Conservation (phyloP, 2,113 vertebrate genomes). For the Gopherus flavomarginatus region DNA sequence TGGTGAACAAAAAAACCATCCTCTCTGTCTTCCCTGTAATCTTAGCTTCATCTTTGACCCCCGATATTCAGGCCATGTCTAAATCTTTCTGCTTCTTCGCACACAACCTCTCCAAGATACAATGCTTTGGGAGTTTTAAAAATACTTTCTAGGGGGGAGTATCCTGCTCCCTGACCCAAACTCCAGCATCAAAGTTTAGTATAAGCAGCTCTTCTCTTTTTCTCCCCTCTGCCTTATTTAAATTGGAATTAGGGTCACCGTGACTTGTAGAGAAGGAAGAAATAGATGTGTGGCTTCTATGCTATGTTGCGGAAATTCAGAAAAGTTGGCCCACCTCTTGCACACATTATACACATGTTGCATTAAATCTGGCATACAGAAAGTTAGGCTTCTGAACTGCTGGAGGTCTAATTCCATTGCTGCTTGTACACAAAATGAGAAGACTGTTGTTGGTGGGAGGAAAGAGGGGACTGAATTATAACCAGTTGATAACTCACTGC, state of each 20-base stretch:
- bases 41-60: background rate
- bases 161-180: background rate
- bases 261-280: background rate
- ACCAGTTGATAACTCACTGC: constrained; percentile 3
- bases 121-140: background rate
- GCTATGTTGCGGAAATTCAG: constrained; percentile 19
- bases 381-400: constrained; percentile 12
- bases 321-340: background rate
- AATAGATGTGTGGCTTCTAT: background rate
- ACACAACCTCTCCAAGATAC: background rate
- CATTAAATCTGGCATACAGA: constrained; percentile 38
- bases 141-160: background rate
- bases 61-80: background rate
- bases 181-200: background rate
- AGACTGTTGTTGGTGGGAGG: background rate
- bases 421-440: constrained; percentile 29
- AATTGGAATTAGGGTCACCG: background rate
- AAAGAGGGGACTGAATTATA: constrained; percentile 30
- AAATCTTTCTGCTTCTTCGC: background rate
- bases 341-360: background rate
- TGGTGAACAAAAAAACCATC: background rate
- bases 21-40: background rate
- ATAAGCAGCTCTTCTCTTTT: background rate
- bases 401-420: constrained; percentile 39
- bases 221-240: background rate